These are phyloP conservation scores for Schlechtendalia chinensis DNA, from an alignment of 1,140 invertebrate species.

Conservation along the genomic window DNA sequence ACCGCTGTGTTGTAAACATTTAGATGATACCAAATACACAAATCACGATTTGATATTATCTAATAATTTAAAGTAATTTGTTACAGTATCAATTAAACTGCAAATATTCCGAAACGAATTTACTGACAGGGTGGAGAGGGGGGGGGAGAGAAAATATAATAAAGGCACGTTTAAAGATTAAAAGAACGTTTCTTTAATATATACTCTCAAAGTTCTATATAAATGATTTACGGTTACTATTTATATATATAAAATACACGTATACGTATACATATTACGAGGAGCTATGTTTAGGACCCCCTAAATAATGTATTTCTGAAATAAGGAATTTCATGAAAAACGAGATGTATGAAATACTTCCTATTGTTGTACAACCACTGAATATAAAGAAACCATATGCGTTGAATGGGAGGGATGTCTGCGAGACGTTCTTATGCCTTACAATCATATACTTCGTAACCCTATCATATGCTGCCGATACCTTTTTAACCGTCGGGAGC, in stretches of 20 bases:
- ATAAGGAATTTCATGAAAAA: conserved; percentile 8
- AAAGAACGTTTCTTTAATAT: neutral
- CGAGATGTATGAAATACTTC: conserved; percentile 1
- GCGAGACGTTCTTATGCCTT: neutral
- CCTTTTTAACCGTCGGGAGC: neutral
- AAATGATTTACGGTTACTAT: neutral
- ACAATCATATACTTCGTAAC: neutral
- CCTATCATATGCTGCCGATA: conserved; percentile 4
- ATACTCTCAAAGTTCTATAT: neutral
- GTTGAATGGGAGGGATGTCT: neutral
- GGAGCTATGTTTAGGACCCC: neutral
- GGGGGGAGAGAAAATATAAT: neutral
- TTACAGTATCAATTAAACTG: no score
- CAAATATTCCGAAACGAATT: neutral
- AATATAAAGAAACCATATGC: conserved; percentile 25
- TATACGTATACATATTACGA: neutral
- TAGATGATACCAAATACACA: no score
- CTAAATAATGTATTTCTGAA: neutral
- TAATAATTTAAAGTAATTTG: no score
- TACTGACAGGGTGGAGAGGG: neutral
- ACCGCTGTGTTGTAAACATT: no score
- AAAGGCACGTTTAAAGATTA: neutral
- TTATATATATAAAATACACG: neutral
- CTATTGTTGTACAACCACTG: neutral
- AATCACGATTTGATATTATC: no score